Conservation (phyloP, 2,113 vertebrate species). For the Megalops atlanticus region DNA sequence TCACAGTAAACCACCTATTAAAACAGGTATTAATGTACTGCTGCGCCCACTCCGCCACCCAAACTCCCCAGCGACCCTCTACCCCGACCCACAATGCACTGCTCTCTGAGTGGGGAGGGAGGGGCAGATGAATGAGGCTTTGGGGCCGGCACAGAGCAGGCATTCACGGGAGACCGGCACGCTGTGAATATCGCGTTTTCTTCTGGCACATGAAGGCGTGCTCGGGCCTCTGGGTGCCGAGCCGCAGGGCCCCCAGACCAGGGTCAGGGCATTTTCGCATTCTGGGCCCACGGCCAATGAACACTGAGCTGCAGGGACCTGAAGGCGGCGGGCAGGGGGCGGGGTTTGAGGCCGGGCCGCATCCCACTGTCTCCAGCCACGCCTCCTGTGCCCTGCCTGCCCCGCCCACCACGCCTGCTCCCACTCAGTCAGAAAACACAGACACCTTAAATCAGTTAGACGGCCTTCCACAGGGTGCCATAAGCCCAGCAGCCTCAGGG, state of each 20-base stretch:
- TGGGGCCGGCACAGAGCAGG: constrained; percentile 30
- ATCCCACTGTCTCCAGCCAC: not conserved
- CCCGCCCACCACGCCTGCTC: not conserved
- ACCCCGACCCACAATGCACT: constrained; percentile 6
- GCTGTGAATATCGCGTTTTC: constrained; percentile 30
- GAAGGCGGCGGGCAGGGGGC: constrained; percentile 6
- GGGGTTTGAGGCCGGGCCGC: not conserved
- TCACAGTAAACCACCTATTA: too few species aligned
- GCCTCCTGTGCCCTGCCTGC: not conserved
- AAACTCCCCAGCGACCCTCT: not conserved
- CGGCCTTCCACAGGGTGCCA: not conserved
- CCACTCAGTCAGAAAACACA: not conserved
- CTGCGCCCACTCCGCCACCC: not conserved
- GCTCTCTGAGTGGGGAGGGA: constrained; percentile 14
- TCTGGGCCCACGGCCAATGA: constrained; percentile 16
- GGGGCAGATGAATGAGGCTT: constrained; percentile 25
- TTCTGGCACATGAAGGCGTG: constrained; percentile 10
- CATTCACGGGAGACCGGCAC: constrained; percentile 39
- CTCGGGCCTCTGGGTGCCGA: not conserved
- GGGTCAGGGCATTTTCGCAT: constrained; percentile 18
- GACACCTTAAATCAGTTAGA: not conserved
- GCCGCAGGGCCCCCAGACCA: not conserved
- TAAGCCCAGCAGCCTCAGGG: not conserved
- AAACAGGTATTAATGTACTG: not conserved
- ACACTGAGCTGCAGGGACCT: not conserved